phyloP scores from a whole-genome alignment of 2,888 invertebrate species.

The Microplitis manilae region DNA sequence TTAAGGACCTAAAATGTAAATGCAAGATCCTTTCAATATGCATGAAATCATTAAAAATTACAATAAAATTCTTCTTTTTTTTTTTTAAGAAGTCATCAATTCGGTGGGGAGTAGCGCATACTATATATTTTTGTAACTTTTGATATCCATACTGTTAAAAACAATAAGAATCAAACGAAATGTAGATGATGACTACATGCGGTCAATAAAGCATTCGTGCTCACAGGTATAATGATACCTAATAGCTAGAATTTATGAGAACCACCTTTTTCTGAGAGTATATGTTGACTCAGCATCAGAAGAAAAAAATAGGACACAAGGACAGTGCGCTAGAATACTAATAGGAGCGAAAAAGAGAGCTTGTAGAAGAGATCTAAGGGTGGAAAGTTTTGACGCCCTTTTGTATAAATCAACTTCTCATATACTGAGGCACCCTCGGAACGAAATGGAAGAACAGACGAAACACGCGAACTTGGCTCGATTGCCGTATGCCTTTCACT shows the following conservation, averaged over 20 bases:
- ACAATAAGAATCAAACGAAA: not conserved
- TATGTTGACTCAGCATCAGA: conserved; percentile 22
- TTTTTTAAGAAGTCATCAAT: no score
- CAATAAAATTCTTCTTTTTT: no score
- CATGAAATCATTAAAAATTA: no score
- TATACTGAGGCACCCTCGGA: conserved; percentile 56
- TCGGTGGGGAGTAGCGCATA: no score
- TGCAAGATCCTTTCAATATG: no score
- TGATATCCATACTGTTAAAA: not conserved
- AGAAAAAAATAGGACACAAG: conserved; percentile 15
- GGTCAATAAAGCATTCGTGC: conserved; percentile 30
- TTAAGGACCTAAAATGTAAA: no score
- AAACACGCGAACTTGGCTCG: not conserved
- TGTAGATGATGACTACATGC: not conserved
- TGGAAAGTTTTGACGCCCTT: conserved; percentile 68
- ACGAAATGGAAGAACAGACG: conserved; percentile 49
- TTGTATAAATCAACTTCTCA: conserved; percentile 66
- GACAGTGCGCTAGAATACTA: not conserved
- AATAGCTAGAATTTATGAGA: conserved; percentile 57
- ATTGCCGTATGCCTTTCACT: conserved; percentile 42
- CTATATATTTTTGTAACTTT: no score
- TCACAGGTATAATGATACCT: conserved; percentile 24
- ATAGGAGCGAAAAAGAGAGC: not conserved
- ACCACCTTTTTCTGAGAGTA: conserved; percentile 58
- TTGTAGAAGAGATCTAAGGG: conserved; percentile 57